Evolutionary conservation across 53 echinoderm and acorn worm species (phyloP), one percentile per base, ranked within the genome.

Genomic region (Astropecten irregularis): DNA sequence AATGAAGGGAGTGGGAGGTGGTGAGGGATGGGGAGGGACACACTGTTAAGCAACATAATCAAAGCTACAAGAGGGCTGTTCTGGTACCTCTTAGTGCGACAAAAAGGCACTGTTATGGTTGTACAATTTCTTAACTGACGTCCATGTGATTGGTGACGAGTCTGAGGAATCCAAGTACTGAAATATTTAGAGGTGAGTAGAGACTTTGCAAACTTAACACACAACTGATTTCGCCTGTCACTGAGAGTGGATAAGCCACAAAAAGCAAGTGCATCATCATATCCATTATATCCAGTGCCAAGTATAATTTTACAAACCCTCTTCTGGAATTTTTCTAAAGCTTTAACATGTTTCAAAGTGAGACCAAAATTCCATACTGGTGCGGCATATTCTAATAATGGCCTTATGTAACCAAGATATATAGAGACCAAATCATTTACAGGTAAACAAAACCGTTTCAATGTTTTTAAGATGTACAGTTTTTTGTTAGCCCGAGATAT

Each of bases 351-450:
- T 40, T 68, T 26, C n/a, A 22, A 49, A 21, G 84, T 83, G 23
- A 87, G 33, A 20, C 68, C 21, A 33, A 68, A 20, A 52, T 50
- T 68, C 87, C 87, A 87, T 7, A 87, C 87, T 18, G 58, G 77
- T 9, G 66, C 77, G 15, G 73, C 77, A 25, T 86, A 86, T 29
- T 86, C 53, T 10, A 85, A 58, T 1, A 51, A 38, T 39, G 86
- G 86, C 27, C 85, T 48, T 4, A 85, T 37, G 11, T 86, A 85
- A 9, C 85, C 73, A 29, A 46, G 73, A 29, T 77, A 77, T 34
- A 86, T 77, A 40, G 49, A 33, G 3, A 67, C 20, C 27, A 86
- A 28, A 34, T 86, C 86, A 23, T 55, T 86, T 14, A 52, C n/a
- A 57, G 66, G 52, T n/a, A 67, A 28, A 13, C 42, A 63, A 66